Evolutionary conservation across 2,113 vertebrate species (phyloP), one percentile per base, ranked within the genome.

Genomic region (Hemiprocne comata): DNA sequence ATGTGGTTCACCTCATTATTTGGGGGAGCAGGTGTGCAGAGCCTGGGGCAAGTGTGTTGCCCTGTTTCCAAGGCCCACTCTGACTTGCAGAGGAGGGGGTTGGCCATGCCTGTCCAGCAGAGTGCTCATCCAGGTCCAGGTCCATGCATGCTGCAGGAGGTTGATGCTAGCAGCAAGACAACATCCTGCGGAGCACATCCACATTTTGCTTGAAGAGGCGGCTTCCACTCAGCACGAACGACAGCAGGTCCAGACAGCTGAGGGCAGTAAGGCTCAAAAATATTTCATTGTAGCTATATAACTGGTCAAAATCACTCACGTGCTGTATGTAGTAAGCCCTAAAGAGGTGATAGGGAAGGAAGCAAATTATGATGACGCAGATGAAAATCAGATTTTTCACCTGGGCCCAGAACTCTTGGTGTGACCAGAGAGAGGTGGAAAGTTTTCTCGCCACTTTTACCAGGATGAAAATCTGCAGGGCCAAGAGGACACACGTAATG

Each of bases 321-420:
- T 65, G 31, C 10, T 98, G 25, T 66, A 98, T 38, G 78, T 99
- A 99, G 78, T 98, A 96, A 29, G 98, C 73, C 28, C 99, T 97
- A 19, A 99, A 99, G 40, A 98, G 54, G 42, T 99, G 98, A 90
- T 99, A 99, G 19, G 99, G 99, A 53, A 99, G 96, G 72, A 99
- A 98, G 87, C 98, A 99, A 69, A 97, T 67, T 36, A 99, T 87
- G 89, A 99, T 98, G 82, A 99, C 91, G 1, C 98, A 97, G 29
- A 98, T 97, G 72, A 99, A 99, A 92, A 97, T 97, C 44, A 99
- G 29, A 58, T 98, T 99, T 95, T 99, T 99, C 73, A 98, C 57
- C 62, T 99, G 99, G 36, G 98, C 98, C 98, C 98, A 98, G 66
- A 99, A 99, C 28, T 99, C 98, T 91, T 99, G 99, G 89, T 99